Percentiles rank a stretch among this genome's conserved stretches.
phyloP scores from a whole-genome alignment of 1,140 invertebrate species.

The Drosophila ohnishii region DNA sequence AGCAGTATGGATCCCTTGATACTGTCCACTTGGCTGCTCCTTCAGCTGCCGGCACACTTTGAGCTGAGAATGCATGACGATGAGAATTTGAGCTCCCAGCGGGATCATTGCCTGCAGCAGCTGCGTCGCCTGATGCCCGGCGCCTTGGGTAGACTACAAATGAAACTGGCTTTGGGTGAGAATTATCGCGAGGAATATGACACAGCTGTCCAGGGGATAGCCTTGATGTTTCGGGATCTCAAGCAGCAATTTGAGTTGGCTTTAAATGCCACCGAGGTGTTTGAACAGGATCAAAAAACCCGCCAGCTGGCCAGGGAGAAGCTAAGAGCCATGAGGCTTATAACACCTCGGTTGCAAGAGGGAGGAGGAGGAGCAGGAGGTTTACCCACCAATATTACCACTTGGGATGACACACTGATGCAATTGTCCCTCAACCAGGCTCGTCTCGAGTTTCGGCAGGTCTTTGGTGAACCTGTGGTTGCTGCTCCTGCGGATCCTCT shows the following conservation, averaged over 20 bases:
- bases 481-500: constrained; percentile 46
- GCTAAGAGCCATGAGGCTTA: constrained; percentile 58
- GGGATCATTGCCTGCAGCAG: constrained; percentile 57
- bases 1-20: constrained; percentile 9
- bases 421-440: constrained; percentile 47
- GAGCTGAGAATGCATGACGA: constrained; percentile 64
- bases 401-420: constrained; percentile 65
- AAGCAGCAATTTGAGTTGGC: constrained; percentile 61
- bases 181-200: constrained; percentile 19
- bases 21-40: constrained; percentile 65
- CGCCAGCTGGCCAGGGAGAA: constrained; percentile 57
- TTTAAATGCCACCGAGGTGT: constrained; percentile 61
- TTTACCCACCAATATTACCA: neutral
- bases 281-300: constrained; percentile 45
- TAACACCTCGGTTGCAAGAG: constrained; percentile 38
- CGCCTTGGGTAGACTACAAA: constrained; percentile 41
- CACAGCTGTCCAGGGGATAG: constrained; percentile 11
- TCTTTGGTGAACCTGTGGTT: constrained; percentile 6
- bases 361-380: no score
- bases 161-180: constrained; percentile 45
- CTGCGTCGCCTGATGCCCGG: constrained; percentile 61
- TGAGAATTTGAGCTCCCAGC: constrained; percentile 33
- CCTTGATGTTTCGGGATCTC: constrained; percentile 45
- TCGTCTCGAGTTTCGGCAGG: constrained; percentile 32
- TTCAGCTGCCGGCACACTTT: constrained; percentile 67